Percentiles rank a stretch among this genome's conserved stretches.
phyloP scores from a whole-genome alignment of 1,140 invertebrate genomes.

The Rhopalosiphum padi region DNA sequence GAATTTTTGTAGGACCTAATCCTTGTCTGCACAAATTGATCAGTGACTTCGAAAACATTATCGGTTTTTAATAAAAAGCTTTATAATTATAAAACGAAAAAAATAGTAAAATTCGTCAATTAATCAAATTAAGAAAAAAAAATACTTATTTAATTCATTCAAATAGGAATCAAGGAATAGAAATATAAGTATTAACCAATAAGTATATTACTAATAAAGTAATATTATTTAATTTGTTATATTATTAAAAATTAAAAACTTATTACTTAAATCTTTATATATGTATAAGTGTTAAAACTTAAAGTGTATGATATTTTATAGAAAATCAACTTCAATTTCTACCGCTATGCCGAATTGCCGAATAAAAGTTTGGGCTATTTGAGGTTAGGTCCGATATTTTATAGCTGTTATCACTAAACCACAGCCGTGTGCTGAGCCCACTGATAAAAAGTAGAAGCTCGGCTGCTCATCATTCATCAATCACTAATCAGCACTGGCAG shows the following conservation, averaged over 20 bases:
- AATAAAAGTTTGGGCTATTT: no score
- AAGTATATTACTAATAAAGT: background rate
- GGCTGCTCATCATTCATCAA: no score
- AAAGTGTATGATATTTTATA: no score
- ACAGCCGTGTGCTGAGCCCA: no score
- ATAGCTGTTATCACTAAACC: no score
- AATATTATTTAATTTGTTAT: background rate
- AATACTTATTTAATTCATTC: background rate
- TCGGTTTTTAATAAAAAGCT: background rate
- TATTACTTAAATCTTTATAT: background rate
- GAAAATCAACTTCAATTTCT: no score
- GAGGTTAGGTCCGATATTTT: no score
- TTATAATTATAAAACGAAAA: background rate
- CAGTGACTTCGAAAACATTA: slow-evolving; percentile 44
- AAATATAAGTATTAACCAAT: background rate
- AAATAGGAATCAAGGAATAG: no score
- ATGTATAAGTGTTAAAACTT: no score
- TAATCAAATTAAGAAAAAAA: background rate
- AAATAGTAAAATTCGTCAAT: background rate
- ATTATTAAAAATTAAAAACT: background rate
- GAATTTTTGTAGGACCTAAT: background rate
- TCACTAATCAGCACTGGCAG: no score
- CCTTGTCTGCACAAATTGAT: background rate
- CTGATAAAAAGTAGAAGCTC: no score
- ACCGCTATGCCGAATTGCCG: no score